These are phyloP conservation scores for Sacculina carcini DNA, from an alignment of 2,888 invertebrate genomes.

Conservation along the genomic window DNA sequence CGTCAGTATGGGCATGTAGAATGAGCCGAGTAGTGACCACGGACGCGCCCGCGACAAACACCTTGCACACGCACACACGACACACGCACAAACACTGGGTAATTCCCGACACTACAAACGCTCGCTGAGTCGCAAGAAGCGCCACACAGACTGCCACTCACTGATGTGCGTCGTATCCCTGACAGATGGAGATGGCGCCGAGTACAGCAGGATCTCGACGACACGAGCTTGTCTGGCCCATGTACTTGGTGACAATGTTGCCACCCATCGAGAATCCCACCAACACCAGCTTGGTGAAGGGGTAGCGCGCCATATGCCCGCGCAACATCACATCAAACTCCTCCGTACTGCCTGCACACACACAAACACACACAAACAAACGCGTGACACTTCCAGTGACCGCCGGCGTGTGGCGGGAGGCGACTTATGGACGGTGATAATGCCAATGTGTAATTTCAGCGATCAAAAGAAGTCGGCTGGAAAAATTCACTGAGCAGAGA, in stretches of 20 bases:
- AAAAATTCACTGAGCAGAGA: too few relatives aligned
- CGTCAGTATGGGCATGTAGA: slow-evolving; percentile 76
- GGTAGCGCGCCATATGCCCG: slow-evolving; percentile 41
- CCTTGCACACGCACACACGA: not conserved
- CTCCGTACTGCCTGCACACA: slow-evolving; percentile 48
- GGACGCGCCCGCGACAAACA: slow-evolving; percentile 44
- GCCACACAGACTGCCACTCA: slow-evolving; percentile 23
- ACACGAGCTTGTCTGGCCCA: slow-evolving; percentile 41
- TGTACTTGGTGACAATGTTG: slow-evolving; percentile 71
- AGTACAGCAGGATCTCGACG: slow-evolving; percentile 32
- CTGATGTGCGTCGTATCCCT: slow-evolving; percentile 77
- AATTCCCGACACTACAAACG: not conserved
- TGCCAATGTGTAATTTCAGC: too few relatives aligned
- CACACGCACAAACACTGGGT: not conserved
- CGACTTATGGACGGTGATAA: too few relatives aligned
- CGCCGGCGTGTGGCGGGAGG: too few relatives aligned
- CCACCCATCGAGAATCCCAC: slow-evolving; percentile 85
- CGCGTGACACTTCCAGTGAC: too few relatives aligned
- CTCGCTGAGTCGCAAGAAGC: not conserved
- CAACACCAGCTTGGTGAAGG: slow-evolving; percentile 46
- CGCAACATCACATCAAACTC: slow-evolving; percentile 62
- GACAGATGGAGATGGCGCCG: slow-evolving; percentile 73
- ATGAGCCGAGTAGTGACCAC: slow-evolving; percentile 67
- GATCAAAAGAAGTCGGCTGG: too few relatives aligned
- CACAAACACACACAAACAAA: not conserved